Base-by-base conservation (phyloP, 2,113 vertebrate genomes). In the Petrocephalus microphthalmus region DNA sequence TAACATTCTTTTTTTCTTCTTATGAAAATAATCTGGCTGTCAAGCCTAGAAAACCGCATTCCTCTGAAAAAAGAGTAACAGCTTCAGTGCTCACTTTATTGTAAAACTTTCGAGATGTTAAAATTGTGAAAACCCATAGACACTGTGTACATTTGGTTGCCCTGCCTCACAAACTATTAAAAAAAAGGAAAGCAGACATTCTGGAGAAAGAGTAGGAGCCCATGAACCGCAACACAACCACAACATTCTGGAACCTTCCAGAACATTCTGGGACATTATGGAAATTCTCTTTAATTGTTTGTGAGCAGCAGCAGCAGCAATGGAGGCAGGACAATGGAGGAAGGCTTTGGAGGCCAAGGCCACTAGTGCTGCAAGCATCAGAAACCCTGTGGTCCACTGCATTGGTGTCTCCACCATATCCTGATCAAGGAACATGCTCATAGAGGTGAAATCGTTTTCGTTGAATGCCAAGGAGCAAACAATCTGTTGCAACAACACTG, bases 241-340 rank as follows among this genome's bases (percentile, higher is more conserved):
- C 29, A 78, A 19, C 17, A 42, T 78, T 78, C 71, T 78, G 33
- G 15, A 42, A 78, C 71, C 33, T 78, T 78, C 33, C 13, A 78
- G 71, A 78, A 78, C 71, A 78, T 78, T 78, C 33, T 78, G 15
- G 17, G 17, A 42, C 71, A 78, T 78, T 78, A 37, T 78, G 71
- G 71, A 42, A 67, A 67, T 67, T 67, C 60, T 67, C 60, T 67
- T 67, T 67, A 67, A 67, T 67, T 67, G 60, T 67, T 67, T 67
- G 25, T 29, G 60, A 67, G 60, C 60, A 67, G 60, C 60, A 29
- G 56, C 25, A 67, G 25, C n/a, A 67, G 67, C 64, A 60, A 22
- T 2, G 20, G 33, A 5, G 29, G 15, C 33, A 42, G 11, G 71
- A 78, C 71, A 78, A 74, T 7, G 13, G 37, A 42, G 6, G 29